Percentiles rank a stretch among this genome's conserved stretches.
Conservation (phyloP, 2,888 invertebrate species). For the Dysmachus trigonus region DNA sequence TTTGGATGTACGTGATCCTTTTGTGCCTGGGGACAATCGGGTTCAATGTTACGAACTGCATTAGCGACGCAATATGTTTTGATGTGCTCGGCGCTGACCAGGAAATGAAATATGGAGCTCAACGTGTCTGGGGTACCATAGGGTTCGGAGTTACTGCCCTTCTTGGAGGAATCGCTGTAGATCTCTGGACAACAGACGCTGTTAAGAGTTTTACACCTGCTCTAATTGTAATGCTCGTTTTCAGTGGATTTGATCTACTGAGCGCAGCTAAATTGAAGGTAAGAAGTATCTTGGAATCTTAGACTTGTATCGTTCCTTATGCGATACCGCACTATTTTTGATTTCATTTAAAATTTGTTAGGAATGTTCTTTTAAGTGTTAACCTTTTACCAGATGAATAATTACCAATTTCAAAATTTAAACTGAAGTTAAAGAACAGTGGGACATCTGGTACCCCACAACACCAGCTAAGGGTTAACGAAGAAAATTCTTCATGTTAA, state of each 20-base stretch:
- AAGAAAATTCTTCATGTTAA: too few relatives aligned
- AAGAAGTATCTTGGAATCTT: neutral
- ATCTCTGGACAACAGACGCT: slow-evolving; percentile 69
- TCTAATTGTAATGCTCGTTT: slow-evolving; percentile 72
- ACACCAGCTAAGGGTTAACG: too few relatives aligned
- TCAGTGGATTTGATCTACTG: slow-evolving; percentile 72
- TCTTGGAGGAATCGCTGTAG: slow-evolving; percentile 74
- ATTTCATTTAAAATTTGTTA: neutral
- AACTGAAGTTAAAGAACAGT: too few relatives aligned
- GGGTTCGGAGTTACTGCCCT: slow-evolving; percentile 81
- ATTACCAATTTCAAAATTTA: too few relatives aligned
- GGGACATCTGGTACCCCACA: too few relatives aligned
- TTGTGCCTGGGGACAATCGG: slow-evolving; percentile 80
- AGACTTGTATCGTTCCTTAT: neutral
- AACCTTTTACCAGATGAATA: too few relatives aligned
- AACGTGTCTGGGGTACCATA: slow-evolving; percentile 84
- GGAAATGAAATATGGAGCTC: slow-evolving; percentile 77
- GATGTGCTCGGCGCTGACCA: slow-evolving; percentile 80
- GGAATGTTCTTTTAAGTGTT: neutral
- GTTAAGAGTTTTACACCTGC: slow-evolving; percentile 77
- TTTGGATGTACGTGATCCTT: slow-evolving; percentile 78
- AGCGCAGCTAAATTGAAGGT: slow-evolving; percentile 67
- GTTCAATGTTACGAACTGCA: slow-evolving; percentile 85
- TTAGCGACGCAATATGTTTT: slow-evolving; percentile 91
- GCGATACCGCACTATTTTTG: neutral